A percentile compares a stretch with the other conserved stretches of the same genome.
Evolutionary conservation across 1,140 invertebrate species (phyloP).

Genomic region (Eueides isabella): DNA sequence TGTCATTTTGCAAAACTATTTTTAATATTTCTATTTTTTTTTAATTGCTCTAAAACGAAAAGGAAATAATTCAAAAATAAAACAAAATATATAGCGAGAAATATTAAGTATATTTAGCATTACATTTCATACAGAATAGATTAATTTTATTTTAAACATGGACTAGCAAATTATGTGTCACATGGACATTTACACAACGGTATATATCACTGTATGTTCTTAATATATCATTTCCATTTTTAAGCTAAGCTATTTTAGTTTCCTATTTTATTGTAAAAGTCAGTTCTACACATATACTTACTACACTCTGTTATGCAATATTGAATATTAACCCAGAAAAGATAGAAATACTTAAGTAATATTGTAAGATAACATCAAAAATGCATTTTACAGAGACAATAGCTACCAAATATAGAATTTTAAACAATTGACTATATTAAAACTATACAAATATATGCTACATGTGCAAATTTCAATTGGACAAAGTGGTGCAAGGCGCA

Average conservation of each 20-base stretch:
- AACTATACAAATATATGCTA: slow-evolving; percentile 5
- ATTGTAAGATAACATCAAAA: neutral
- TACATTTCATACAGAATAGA: slow-evolving; percentile 57
- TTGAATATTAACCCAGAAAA: neutral
- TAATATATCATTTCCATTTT: slow-evolving; percentile 9
- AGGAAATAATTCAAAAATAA: slow-evolving; percentile 2
- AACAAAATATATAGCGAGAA: slow-evolving; percentile 54
- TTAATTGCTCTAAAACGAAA: too few relatives aligned
- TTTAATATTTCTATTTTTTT: too few relatives aligned
- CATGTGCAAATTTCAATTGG: neutral
- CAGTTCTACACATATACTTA: slow-evolving; percentile 10
- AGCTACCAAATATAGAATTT: neutral
- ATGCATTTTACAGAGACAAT: neutral
- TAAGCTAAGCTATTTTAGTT: slow-evolving; percentile 6
- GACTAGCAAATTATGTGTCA: slow-evolving; percentile 55
- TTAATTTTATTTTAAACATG: slow-evolving; percentile 53
- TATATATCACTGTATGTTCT: slow-evolving; percentile 47
- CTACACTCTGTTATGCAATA: slow-evolving; percentile 3
- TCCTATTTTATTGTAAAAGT: slow-evolving; percentile 21
- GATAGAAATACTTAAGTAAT: neutral
- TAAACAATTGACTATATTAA: neutral
- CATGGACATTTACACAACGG: slow-evolving; percentile 46
- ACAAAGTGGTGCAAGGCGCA: neutral
- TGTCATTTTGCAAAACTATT: too few relatives aligned
- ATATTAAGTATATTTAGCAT: slow-evolving; percentile 64